These are phyloP conservation scores for Cebidichthys violaceus DNA, from an alignment of 2,113 vertebrate species.

Conservation along the genomic window DNA sequence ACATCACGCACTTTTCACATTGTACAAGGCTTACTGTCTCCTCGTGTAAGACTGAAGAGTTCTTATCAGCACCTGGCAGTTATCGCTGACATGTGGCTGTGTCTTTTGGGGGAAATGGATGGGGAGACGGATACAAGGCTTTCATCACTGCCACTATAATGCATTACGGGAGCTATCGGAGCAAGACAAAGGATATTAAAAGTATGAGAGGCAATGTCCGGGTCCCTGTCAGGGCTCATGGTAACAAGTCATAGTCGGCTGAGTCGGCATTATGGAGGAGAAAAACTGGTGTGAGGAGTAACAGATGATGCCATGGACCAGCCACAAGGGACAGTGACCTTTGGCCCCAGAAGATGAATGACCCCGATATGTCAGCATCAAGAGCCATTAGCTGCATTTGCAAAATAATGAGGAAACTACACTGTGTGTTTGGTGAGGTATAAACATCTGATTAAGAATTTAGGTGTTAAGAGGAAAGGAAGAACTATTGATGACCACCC, in stretches of 20 bases:
- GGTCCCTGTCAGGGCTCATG: conserved; percentile 49
- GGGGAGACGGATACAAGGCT: conserved; percentile 61
- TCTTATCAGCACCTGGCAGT: conserved; percentile 60
- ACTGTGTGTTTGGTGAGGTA: not conserved
- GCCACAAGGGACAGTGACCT: conserved; percentile 36
- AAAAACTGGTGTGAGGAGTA: conserved; percentile 33
- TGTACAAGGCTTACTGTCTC: conserved; percentile 32
- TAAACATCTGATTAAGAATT: not conserved
- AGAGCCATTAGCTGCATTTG: not conserved
- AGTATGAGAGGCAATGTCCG: conserved; percentile 65
- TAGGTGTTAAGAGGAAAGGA: not conserved
- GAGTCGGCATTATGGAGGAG: conserved; percentile 45
- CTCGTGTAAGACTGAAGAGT: conserved; percentile 30
- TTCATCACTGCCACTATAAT: conserved; percentile 66
- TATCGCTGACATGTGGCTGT: conserved; percentile 61
- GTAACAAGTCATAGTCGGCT: conserved; percentile 56
- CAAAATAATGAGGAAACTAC: not conserved
- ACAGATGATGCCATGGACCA: conserved; percentile 48
- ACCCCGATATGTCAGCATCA: conserved; percentile 18
- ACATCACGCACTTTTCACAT: conserved; percentile 27
- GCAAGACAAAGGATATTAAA: conserved; percentile 80
- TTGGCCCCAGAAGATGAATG: conserved; percentile 44
- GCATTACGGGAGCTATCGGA: conserved; percentile 75
- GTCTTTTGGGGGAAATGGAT: conserved; percentile 66
- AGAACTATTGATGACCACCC: conserved; percentile 5